Evolutionary conservation across 2,113 vertebrate species (phyloP).

Genomic region (Mesoclemmys tuberculata): DNA sequence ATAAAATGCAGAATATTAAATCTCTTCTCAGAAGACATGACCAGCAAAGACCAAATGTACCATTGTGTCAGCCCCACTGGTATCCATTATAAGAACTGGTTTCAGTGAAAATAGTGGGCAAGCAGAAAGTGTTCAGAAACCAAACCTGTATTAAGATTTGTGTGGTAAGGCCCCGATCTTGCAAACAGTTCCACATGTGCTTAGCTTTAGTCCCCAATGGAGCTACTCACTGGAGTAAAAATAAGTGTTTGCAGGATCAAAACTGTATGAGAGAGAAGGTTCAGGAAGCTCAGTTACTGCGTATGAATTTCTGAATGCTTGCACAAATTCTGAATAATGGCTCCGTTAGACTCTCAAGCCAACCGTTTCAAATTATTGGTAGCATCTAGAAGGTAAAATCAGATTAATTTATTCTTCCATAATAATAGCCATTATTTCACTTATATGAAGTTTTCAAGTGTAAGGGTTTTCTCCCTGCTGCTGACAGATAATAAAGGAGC

Average conservation of each 20-base stretch:
- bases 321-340: neutral
- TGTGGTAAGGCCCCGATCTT: neutral
- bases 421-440: neutral
- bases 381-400: neutral
- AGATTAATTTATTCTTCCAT: neutral
- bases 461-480: neutral
- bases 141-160: rapidly evolving
- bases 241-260: neutral
- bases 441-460: neutral
- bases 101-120: neutral
- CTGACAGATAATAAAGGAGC: neutral
- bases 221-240: neutral
- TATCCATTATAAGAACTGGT: neutral
- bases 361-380: neutral
- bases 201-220: neutral
- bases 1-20: neutral
- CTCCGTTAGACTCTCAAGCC: neutral
- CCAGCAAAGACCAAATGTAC: neutral
- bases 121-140: neutral
- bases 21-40: neutral
- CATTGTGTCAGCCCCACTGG: neutral
- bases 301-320: neutral
- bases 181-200: neutral
- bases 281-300: neutral
- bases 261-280: neutral